Evolutionary conservation across 1,140 invertebrate species (phyloP), one percentile per base, ranked within the genome.

Genomic region (Diachasma alloeum): DNA sequence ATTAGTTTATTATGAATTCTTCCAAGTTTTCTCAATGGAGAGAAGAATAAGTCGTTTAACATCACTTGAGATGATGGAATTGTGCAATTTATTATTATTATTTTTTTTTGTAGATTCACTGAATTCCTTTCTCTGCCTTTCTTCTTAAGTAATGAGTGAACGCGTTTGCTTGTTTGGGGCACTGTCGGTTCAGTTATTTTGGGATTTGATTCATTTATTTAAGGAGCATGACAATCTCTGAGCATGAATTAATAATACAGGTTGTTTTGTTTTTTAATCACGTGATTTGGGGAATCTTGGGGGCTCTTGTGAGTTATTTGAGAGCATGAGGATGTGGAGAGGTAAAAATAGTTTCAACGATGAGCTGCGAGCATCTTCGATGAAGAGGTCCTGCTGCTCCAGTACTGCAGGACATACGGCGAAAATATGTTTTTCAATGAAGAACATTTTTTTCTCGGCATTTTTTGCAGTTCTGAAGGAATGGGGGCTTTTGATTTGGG

Each of bases 211-310:
- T 56, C 31, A 19, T 56, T 26, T 26, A 31, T 3, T 31, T 31
- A 31, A 31, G 31, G 19, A 63, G 59, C 59, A 63, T 63, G 59
- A 10, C 9, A 56, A 56, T 63, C 4, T 63, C 15, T 63, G 24
- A 63, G 59, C 59, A 63, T 63, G 59, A 63, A 63, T 63, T 63
- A 63, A 63, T 63, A 56, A 56, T 56, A 8, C 15, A 63, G 24
- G 59, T 63, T 63, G 19, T 63, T 63, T 15, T n/a, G n/a, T n/a
- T n/a, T 63, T 24, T 63, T 63, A 26, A 31, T 59, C 17, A 17
- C 17, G 59, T 26, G 24, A 5, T 24, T n/a, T 53, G 48, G 48
- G n/a, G 48, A 19, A 53, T 46, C 9, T n/a, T 15, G 48, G 9
- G 48, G 6, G 9, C 0, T 53, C 48, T 53, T 53, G 48, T 9